Base-by-base conservation (phyloP, 2,797 vertebrate genomes). In the Acanthurus tractus region DNA sequence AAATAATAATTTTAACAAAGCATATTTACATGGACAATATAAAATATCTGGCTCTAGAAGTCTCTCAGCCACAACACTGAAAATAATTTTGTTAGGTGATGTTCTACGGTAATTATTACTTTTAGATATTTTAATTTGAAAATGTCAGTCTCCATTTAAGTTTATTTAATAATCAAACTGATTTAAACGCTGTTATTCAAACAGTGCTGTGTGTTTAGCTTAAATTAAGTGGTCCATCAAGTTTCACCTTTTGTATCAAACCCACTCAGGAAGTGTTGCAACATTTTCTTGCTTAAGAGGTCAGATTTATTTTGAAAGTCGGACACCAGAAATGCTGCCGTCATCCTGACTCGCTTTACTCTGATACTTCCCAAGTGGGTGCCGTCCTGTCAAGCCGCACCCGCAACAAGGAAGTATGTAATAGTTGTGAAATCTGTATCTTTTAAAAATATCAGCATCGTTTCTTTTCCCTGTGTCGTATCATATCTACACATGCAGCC, bases 341-440 rank as follows among this genome's bases (percentile, higher is more conserved):
- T 70, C 23, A 55, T 6, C 52, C 5, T 34, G 8, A 25, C 15
- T 1, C 0, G 1, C 57, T 81, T 84, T 23, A 82, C 53, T 0
- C 1, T 25, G n/a, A 1, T 54, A 2, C 18, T 63, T 29, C 18
- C 4, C 17, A 10, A 36, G 63, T 46, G 50, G 29, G 61, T n/a
- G 22, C 54, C 34, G 70, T 46, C 23, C 8, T 54, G 40, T 58
- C n/a, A 81, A 72, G 66, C 91, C 88, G 74, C 92, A 22, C 89
- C 91, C 80, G 73, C 71, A 70, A 83, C 34, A 3, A 83, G 87
- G 86, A 92, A 92, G 82, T 85, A 50, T 23, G 17, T 53, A 52
- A 48, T 13, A 40, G 50, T 94, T 94, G 83, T 88, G 89, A 92
- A 91, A 94, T 83, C 38, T 44, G 65, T 48, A 45, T 38, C 18